phyloP scores from a whole-genome alignment of 2,888 invertebrate species.

The Escarpia spicata region DNA sequence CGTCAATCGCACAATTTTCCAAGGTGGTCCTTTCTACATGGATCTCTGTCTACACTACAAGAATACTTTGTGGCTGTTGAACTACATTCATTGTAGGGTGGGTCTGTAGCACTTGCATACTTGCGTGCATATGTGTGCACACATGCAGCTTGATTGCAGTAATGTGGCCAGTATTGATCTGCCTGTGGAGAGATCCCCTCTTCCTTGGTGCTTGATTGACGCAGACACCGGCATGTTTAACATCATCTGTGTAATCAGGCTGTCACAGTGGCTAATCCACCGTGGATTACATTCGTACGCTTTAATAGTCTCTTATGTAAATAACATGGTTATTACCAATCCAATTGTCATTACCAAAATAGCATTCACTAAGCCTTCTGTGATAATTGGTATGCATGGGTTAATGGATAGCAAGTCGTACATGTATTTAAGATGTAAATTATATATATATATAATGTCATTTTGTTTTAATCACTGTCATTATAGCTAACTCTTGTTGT shows the following conservation, averaged over 20 bases:
- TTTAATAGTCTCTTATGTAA: conserved; percentile 12
- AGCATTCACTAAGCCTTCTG: not conserved
- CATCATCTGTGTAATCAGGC: not conserved
- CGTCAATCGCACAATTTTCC: too few relatives aligned
- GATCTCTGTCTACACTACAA: too few relatives aligned
- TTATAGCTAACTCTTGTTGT: too few relatives aligned
- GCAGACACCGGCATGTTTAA: not conserved
- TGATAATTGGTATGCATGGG: not conserved
- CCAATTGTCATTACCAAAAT: not conserved
- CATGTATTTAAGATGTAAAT: not conserved
- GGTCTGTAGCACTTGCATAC: too few relatives aligned
- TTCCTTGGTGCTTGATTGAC: not conserved
- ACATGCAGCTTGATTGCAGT: too few relatives aligned
- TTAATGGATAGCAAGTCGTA: not conserved
- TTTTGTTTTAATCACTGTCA: too few relatives aligned
- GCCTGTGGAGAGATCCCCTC: not conserved
- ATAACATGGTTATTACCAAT: not conserved
- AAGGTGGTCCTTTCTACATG: too few relatives aligned
- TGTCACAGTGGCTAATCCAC: not conserved
- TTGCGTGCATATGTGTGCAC: too few relatives aligned
- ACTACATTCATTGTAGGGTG: too few relatives aligned
- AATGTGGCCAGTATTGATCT: not conserved
- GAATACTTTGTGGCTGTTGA: too few relatives aligned
- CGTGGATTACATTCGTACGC: not conserved
- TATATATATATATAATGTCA: too few relatives aligned